A percentile compares a stretch with the other conserved stretches of the same genome.
phyloP scores from a whole-genome alignment of 2,113 vertebrate species.

The Daboia siamensis region DNA sequence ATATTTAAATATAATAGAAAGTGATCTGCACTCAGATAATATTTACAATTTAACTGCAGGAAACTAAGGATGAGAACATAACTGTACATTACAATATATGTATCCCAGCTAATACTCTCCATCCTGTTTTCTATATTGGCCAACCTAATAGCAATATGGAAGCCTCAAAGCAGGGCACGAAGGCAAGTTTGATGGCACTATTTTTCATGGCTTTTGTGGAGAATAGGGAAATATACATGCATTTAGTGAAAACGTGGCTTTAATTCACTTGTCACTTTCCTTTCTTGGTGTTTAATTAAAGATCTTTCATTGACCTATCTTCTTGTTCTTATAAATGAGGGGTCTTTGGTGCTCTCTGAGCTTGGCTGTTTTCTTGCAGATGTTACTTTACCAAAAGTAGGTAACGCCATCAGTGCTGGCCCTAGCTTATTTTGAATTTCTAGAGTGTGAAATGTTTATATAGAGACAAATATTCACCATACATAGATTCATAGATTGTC shows the following conservation, averaged over 20 bases:
- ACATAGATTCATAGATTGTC: background rate
- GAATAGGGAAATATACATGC: background rate
- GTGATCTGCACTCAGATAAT: background rate
- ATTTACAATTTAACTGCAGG: background rate
- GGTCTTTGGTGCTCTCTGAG: background rate
- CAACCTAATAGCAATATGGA: background rate
- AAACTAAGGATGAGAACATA: background rate
- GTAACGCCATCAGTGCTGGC: background rate
- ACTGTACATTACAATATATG: background rate
- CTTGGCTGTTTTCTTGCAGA: background rate
- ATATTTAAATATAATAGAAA: background rate
- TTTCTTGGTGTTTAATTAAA: background rate
- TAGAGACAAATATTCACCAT: background rate
- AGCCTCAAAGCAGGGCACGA: background rate
- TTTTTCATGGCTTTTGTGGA: background rate
- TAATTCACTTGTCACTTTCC: background rate
- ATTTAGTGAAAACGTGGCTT: background rate
- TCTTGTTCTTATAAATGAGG: background rate
- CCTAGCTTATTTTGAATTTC: background rate
- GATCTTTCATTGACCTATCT: background rate
- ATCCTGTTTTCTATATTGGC: background rate
- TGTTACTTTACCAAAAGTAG: background rate
- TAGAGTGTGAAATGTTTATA: background rate
- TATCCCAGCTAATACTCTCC: background rate
- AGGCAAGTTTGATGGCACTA: background rate